Conservation (phyloP, 2,797 vertebrate species). For the Lindbergichthys nudifrons region DNA sequence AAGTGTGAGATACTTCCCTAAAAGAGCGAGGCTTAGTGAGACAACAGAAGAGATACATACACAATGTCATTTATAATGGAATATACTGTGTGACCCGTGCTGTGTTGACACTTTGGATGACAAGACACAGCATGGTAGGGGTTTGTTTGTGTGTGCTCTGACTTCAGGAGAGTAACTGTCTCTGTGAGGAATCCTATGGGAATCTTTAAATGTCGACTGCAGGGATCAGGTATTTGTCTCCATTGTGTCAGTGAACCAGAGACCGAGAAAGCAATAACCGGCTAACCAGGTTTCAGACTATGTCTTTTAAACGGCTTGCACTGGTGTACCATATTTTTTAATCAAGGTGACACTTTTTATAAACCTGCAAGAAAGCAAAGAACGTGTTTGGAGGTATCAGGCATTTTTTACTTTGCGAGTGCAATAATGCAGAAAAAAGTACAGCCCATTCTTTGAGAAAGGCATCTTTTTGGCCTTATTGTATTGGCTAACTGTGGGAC, state of each 20-base stretch:
- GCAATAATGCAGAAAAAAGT: too few relatives aligned
- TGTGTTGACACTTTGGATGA: slow-evolving; percentile 26
- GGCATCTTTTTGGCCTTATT: too few relatives aligned
- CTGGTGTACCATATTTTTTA: background rate
- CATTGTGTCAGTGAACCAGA: background rate
- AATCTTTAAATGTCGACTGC: slow-evolving; percentile 3
- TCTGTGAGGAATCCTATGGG: slow-evolving; percentile 8
- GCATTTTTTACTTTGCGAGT: background rate
- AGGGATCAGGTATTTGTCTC: background rate
- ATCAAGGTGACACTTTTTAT: background rate
- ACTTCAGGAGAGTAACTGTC: slow-evolving; percentile 8
- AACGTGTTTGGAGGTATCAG: background rate
- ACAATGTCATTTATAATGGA: slow-evolving; percentile 25
- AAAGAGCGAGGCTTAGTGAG: slow-evolving; percentile 14
- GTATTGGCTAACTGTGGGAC: background rate
- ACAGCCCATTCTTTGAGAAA: too few relatives aligned
- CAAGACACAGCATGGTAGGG: slow-evolving; percentile 10
- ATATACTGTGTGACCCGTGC: slow-evolving; percentile 7
- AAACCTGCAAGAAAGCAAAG: background rate
- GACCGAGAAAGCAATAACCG: background rate
- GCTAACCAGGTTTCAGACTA: background rate
- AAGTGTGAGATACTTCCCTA: slow-evolving; percentile 9
- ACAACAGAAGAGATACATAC: slow-evolving; percentile 18
- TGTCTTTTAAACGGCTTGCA: background rate
- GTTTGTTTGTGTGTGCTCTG: slow-evolving; percentile 9